A percentile compares a stretch with the other conserved stretches of the same genome.
These are phyloP conservation scores for Cirrhinus molitorella DNA, from an alignment of 2,797 vertebrate species.

Conservation along the genomic window DNA sequence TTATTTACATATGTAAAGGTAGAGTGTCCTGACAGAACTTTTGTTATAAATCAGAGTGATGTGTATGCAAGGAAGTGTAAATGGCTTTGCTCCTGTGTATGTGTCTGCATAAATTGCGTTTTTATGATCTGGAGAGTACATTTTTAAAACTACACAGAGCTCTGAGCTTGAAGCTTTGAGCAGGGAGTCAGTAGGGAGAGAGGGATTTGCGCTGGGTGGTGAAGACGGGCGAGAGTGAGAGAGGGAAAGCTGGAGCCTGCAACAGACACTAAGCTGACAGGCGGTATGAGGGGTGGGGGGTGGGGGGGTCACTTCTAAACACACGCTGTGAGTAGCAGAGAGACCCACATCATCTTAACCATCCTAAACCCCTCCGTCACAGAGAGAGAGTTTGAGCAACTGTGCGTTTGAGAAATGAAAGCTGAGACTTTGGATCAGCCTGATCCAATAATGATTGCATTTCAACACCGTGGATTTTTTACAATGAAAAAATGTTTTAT, in stretches of 20 bases:
- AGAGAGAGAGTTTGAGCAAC: constrained; percentile 15
- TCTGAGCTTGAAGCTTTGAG: constrained; percentile 40
- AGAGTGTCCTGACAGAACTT: not conserved
- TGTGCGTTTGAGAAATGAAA: constrained; percentile 15
- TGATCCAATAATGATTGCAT: constrained; percentile 34
- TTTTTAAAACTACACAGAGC: constrained; percentile 35
- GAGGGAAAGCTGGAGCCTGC: constrained; percentile 47
- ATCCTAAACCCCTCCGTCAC: constrained; percentile 48
- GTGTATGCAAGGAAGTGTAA: not conserved
- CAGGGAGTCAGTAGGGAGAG: constrained; percentile 26
- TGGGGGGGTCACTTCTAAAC: constrained; percentile 45
- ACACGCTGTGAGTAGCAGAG: constrained; percentile 57
- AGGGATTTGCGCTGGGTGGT: constrained; percentile 42
- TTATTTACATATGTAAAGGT: not conserved
- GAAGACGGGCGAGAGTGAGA: constrained; percentile 54
- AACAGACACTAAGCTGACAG: constrained; percentile 56
- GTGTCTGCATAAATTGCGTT: constrained; percentile 32
- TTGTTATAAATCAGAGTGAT: not conserved
- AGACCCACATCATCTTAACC: constrained; percentile 52
- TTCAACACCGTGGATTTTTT: constrained; percentile 13
- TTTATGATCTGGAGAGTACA: constrained; percentile 29
- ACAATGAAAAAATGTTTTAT: constrained; percentile 19
- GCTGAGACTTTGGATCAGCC: constrained; percentile 21
- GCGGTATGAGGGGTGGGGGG: constrained; percentile 11
- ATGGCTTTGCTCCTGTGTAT: not conserved